These are phyloP conservation scores for Symphodus melops DNA, from an alignment of 2,113 vertebrate genomes.

Conservation along the genomic window DNA sequence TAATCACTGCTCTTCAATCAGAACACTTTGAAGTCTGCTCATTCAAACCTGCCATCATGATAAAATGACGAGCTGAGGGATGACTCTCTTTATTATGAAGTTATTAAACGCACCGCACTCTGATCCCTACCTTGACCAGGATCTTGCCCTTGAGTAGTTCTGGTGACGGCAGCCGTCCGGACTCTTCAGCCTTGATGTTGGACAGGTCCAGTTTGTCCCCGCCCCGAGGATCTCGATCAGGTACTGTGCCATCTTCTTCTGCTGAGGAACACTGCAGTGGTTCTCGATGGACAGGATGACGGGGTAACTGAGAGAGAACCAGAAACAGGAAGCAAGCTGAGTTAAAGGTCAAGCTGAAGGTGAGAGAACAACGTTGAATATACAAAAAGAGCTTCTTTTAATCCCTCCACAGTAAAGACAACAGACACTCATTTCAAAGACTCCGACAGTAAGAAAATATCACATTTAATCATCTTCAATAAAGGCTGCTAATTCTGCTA, in stretches of 20 bases:
- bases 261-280: slow-evolving; percentile 95
- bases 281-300: slow-evolving; percentile 98
- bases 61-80: slow-evolving; percentile 21
- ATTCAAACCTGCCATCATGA: slow-evolving; percentile 2
- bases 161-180: slow-evolving; percentile 89
- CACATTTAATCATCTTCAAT: no score
- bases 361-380: no score
- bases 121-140: slow-evolving; percentile 94
- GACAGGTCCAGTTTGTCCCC: slow-evolving; percentile 95
- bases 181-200: slow-evolving; percentile 82
- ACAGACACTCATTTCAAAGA: no score
- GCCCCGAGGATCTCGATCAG: slow-evolving; percentile 90
- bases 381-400: neutral
- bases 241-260: slow-evolving; percentile 98
- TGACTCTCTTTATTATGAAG: neutral
- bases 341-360: neutral
- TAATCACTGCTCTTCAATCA: slow-evolving; percentile 16
- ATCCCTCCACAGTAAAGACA: no score
- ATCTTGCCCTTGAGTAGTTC: slow-evolving; percentile 93
- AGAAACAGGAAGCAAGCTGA: neutral
- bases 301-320: slow-evolving; percentile 86
- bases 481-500: no score
- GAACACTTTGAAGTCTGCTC: slow-evolving; percentile 34
- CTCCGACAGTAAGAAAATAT: no score
- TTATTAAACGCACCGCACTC: no score